Evolutionary conservation across 1,140 invertebrate genomes (phyloP), one percentile per base, ranked within the genome.

Genomic region (Rhynchophorus ferrugineus): DNA sequence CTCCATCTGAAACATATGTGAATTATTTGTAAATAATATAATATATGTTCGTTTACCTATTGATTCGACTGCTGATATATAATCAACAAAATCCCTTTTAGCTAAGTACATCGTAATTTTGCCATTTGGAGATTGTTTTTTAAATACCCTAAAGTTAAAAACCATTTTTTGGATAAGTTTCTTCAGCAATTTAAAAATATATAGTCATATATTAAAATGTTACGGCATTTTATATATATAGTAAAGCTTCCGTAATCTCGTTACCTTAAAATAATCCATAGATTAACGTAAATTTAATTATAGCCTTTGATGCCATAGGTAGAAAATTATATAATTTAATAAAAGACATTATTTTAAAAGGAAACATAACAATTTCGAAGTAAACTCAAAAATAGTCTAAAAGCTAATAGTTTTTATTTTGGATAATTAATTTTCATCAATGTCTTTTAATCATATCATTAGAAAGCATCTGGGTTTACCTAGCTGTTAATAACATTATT

Each of bases 51-150:
- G n/a, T 81, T 73, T 72, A 92, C 91, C 93, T 59, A 98, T 85
- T 0, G 94, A 87, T 68, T 98, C 95, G 39, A 93, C 85, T 38
- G 85, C 87, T 0, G 87, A 85, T 17, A 96, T 80, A 64, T 96
- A 89, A 71, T 98, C 95, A 45, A 98, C 86, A 72, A 95, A 97
- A 68, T 99, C 95, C 61, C 95, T 75, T 71, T 96, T 95, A 3
- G 92, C 91, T 62, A 98, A 77, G 68, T 98, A 98, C 47, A 97
- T 75, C 11, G 92, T 92, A 43, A 98, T 78, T 78, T 95, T 95
- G 46, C 87, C 89, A 75, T 96, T 96, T 5, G 92, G 91, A 3
- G 91, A 89, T 62, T 83, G 85, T 73, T 97, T 97, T 73, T 96
- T 97, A 72, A 87, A 96, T 61, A 96, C 91, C 75, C 92, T 91